A percentile compares a stretch with the other conserved stretches of the same genome.
Evolutionary conservation across 2,113 vertebrate genomes (phyloP).

Genomic region (Nematolebias whitei): DNA sequence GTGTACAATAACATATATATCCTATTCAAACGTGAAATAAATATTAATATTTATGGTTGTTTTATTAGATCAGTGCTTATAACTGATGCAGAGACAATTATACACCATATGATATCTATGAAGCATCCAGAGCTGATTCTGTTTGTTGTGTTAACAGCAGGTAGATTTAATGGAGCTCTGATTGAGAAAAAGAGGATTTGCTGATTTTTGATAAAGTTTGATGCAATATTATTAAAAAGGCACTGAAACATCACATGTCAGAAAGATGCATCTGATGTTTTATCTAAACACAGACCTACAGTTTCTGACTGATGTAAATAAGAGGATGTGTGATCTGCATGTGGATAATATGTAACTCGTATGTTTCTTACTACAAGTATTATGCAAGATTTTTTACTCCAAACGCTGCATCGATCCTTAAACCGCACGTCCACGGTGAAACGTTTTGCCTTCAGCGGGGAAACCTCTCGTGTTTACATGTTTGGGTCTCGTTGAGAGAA

Average conservation of each 20-base stretch:
- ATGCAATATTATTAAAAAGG: constrained; percentile 63
- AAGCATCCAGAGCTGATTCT: not conserved
- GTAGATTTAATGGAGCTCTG: not conserved
- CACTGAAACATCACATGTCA: constrained; percentile 29
- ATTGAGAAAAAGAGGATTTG: not conserved
- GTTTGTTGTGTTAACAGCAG: constrained; percentile 14
- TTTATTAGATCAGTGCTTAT: constrained; percentile 13
- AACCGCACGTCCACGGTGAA: constrained; percentile 27
- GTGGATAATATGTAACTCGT: constrained; percentile 42
- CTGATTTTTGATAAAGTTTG: constrained; percentile 32
- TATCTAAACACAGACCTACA: constrained; percentile 1
- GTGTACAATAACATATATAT: constrained; percentile 7
- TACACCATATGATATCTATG: not conserved
- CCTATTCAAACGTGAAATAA: not conserved
- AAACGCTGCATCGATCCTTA: constrained; percentile 54
- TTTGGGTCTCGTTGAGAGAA: constrained; percentile 22
- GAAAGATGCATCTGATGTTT: constrained; percentile 7
- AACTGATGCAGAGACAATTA: constrained; percentile 2
- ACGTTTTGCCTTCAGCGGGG: constrained; percentile 11
- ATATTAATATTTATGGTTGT: constrained; percentile 23
- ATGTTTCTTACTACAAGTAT: constrained; percentile 62
- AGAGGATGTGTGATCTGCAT: constrained; percentile 61
- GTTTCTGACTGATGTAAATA: constrained; percentile 59
- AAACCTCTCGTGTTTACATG: constrained; percentile 14
- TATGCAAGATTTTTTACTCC: constrained; percentile 71